phyloP scores from a whole-genome alignment of 2,113 vertebrate species.

The Otocyon megalotis region DNA sequence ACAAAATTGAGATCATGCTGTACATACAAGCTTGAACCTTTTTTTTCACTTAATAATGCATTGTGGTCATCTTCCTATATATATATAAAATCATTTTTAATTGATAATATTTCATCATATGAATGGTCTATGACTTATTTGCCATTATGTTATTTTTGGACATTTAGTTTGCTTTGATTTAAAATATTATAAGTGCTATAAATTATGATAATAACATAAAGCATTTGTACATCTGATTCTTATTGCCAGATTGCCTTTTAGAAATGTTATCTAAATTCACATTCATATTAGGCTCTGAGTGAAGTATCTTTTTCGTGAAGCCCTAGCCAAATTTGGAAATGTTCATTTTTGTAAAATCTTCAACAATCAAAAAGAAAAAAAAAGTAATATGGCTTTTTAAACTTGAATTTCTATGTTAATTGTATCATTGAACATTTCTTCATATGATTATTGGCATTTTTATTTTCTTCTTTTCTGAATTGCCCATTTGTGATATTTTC shows the following conservation, averaged over 20 bases:
- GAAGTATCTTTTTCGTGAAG: background rate
- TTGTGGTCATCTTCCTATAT: background rate
- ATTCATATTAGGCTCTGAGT: background rate
- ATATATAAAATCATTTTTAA: background rate
- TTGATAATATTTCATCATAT: background rate
- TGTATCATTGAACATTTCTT: background rate
- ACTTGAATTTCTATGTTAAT: slow-evolving; percentile 3
- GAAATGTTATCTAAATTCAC: slow-evolving; percentile 30
- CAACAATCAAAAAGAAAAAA: background rate
- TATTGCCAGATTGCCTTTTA: slow-evolving; percentile 27
- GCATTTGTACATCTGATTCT: background rate
- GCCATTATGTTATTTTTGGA: background rate
- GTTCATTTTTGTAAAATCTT: slow-evolving; percentile 43
- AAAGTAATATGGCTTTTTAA: background rate
- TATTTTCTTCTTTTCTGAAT: background rate
- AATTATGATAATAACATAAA: slow-evolving; percentile 17
- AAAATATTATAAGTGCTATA: background rate
- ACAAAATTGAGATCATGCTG: background rate
- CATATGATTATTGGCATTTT: background rate
- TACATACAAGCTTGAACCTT: background rate
- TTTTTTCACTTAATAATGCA: background rate
- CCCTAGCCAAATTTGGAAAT: background rate
- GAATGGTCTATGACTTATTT: background rate
- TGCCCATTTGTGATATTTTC: background rate
- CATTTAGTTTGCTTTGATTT: slow-evolving; percentile 17